phyloP scores from a whole-genome alignment of 30 jellyfish, hydroid and myxozoan genomes.

The Aurelia sp. region DNA sequence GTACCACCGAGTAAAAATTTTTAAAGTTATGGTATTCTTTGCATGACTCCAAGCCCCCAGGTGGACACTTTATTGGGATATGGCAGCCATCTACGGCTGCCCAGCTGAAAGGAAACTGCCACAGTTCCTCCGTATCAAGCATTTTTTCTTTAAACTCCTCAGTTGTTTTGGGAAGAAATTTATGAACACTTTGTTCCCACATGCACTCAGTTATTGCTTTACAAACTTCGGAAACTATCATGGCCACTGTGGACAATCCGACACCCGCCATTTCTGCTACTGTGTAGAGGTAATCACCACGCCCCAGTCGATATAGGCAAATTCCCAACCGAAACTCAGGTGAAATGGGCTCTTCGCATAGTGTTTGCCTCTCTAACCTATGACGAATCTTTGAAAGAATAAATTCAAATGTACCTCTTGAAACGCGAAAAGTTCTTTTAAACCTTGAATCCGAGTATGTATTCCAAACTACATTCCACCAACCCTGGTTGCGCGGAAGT shows the following conservation, averaged over 20 bases:
- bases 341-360: conserved; percentile 42
- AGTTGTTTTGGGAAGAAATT: conserved; percentile 6
- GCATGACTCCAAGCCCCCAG: too few species aligned
- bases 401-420: conserved; percentile 7
- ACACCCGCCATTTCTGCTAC: conserved; percentile 41
- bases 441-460: conserved; percentile 24
- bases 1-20: conserved; percentile 55
- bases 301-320: conserved; percentile 32
- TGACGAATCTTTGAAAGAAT: conserved; percentile 28
- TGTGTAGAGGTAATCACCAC: conserved; percentile 55
- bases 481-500: conserved; percentile 20
- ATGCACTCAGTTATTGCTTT: conserved; percentile 12
- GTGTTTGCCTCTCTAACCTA: conserved; percentile 11
- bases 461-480: conserved; percentile 30
- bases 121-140: conserved; percentile 21
- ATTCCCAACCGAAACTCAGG: conserved; percentile 34
- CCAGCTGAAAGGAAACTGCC: neutral
- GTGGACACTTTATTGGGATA: too few species aligned
- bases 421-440: conserved; percentile 26
- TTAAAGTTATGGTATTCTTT: too few species aligned
- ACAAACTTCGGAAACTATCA: conserved; percentile 15
- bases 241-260: conserved; percentile 12
- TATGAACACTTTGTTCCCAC: conserved; percentile 6
- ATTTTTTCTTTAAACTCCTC: conserved; percentile 11
- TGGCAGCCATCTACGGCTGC: too few species aligned